Percentiles rank a stretch among this genome's conserved stretches.
Conservation (phyloP, 2,888 invertebrate species). For the Tortricodes alternella region DNA sequence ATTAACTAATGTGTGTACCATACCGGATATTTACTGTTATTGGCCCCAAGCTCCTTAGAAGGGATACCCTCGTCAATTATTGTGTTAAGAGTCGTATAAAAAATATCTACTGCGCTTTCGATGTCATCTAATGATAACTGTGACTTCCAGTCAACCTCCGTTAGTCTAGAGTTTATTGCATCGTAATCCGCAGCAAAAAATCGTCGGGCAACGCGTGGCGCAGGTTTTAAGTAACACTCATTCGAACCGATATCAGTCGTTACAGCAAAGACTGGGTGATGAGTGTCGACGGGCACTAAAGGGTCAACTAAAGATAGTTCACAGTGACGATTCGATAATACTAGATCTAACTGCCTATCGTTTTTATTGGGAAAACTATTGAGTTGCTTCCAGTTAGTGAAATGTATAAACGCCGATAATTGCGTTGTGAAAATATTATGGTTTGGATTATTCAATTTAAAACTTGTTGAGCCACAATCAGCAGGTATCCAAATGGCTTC, state of each 20-base stretch:
- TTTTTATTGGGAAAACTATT: conserved; percentile 12
- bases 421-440: conserved; percentile 1
- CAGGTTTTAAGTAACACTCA: background rate
- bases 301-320: background rate
- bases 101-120: conserved; percentile 13
- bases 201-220: background rate
- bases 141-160: conserved; percentile 2
- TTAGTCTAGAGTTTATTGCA: background rate
- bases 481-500: background rate
- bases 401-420: conserved; percentile 7
- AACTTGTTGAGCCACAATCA: background rate
- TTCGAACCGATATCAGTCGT: background rate
- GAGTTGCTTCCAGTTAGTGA: conserved; percentile 14
- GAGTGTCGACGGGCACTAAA: conserved; percentile 5
- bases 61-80: conserved; percentile 11
- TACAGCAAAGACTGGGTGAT: conserved; percentile 20
- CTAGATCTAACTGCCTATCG: conserved; percentile 16
- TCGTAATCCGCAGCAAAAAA: conserved; percentile 1
- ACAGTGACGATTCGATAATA: background rate
- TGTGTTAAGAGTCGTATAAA: conserved; percentile 16
- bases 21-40: conserved; percentile 10
- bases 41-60: background rate
- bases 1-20: conserved; percentile 20
- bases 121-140: background rate
- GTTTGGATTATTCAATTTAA: background rate